Evolutionary conservation across 2,888 invertebrate species (phyloP).

Genomic region (Orgyia antiqua): DNA sequence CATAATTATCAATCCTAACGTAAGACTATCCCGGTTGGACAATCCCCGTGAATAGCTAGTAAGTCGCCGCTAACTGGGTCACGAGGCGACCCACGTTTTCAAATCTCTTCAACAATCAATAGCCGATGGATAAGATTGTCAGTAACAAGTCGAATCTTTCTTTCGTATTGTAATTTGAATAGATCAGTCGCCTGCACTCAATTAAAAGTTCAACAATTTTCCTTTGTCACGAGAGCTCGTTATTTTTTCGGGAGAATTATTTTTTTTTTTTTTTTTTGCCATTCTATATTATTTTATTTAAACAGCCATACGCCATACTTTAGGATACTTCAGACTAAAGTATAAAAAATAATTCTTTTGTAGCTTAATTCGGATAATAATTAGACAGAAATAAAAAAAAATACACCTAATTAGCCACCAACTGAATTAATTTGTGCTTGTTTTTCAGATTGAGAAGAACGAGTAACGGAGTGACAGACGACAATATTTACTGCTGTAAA

Average conservation of each 20-base stretch:
- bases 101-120: conserved; percentile 28
- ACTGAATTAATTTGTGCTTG: too few relatives aligned
- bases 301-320: too few relatives aligned
- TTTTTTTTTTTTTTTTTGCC: too few relatives aligned
- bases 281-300: too few relatives aligned
- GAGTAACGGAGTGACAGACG: too few relatives aligned
- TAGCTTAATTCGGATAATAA: too few relatives aligned
- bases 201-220: conserved; percentile 21
- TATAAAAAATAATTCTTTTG: too few relatives aligned
- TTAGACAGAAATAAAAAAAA: too few relatives aligned
- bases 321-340: too few relatives aligned
- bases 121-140: conserved; percentile 17
- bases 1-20: conserved; percentile 12
- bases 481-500: too few relatives aligned
- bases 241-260: conserved; percentile 2
- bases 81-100: conserved; percentile 25
- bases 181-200: conserved; percentile 16
- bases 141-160: conserved; percentile 10
- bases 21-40: conserved; percentile 15
- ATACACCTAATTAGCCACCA: too few relatives aligned
- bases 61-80: conserved; percentile 27
- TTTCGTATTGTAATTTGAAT: conserved; percentile 14
- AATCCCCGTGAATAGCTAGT: conserved; percentile 19
- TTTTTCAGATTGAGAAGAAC: too few relatives aligned
- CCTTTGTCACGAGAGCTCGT: conserved; percentile 3